Conservation (phyloP, 2,113 vertebrate species). For the Pteronura brasiliensis region DNA sequence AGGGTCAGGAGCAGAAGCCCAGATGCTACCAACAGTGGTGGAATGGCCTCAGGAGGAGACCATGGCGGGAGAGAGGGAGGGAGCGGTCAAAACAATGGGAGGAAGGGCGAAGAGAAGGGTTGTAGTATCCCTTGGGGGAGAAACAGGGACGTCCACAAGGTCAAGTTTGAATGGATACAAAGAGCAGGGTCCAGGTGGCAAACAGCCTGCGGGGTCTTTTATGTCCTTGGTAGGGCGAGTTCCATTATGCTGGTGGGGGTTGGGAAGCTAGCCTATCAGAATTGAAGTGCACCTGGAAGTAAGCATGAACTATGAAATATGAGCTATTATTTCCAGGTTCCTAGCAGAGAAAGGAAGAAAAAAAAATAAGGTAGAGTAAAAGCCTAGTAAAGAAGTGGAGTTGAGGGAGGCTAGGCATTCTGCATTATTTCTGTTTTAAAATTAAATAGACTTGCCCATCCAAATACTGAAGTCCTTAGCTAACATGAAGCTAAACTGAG, state of each 20-base stretch:
- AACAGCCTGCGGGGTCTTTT: background rate
- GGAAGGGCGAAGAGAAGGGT: background rate
- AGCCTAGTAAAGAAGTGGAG: background rate
- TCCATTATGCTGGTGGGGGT: background rate
- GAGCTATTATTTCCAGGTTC: background rate
- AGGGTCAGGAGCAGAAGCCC: background rate
- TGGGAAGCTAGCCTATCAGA: background rate
- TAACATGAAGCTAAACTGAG: background rate
- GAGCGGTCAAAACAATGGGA: rapidly evolving
- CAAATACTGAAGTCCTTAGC: background rate
- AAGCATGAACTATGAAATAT: background rate
- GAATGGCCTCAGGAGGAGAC: background rate
- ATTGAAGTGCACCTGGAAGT: background rate
- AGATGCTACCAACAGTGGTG: too few relatives aligned
- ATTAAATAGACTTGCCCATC: background rate
- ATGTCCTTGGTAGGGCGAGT: background rate
- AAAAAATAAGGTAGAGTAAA: background rate
- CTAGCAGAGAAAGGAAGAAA: background rate
- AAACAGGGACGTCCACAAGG: background rate
- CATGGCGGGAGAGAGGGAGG: rapidly evolving
- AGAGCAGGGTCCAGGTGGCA: background rate
- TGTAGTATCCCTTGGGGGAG: background rate
- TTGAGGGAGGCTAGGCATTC: background rate
- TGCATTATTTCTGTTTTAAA: background rate
- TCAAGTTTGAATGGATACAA: too few relatives aligned